These are phyloP conservation scores for Hirtodrosophila trivittata DNA, from an alignment of 2,888 invertebrate species.

Conservation along the genomic window DNA sequence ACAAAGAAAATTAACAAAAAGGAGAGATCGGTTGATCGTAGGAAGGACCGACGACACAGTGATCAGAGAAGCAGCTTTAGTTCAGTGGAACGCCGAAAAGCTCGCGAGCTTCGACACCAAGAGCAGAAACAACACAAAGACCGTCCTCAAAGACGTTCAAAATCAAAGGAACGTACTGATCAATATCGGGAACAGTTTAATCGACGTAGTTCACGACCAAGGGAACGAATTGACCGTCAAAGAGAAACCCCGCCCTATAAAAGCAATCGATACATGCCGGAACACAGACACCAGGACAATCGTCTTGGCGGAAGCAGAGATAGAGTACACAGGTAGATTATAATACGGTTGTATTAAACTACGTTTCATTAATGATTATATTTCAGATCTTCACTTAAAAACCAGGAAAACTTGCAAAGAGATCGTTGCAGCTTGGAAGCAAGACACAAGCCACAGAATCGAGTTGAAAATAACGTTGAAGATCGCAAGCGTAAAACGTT, in stretches of 20 bases:
- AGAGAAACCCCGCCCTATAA: slow-evolving; percentile 23
- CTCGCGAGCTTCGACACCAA: slow-evolving; percentile 70
- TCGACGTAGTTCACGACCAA: no score
- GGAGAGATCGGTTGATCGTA: neutral
- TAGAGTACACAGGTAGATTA: slow-evolving; percentile 41
- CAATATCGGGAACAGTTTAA: no score
- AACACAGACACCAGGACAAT: slow-evolving; percentile 20
- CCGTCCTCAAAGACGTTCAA: slow-evolving; percentile 26
- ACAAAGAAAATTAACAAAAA: neutral
- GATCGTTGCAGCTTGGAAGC: slow-evolving; percentile 1
- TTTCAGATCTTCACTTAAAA: slow-evolving; percentile 2
- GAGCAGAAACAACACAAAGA: slow-evolving; percentile 50
- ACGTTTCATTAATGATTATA: neutral
- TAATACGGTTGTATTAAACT: neutral
- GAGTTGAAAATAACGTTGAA: no score
- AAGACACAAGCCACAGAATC: slow-evolving; percentile 3
- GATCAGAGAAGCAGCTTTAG: slow-evolving; percentile 29
- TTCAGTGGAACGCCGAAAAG: slow-evolving; percentile 62
- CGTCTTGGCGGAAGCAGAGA: slow-evolving; percentile 27
- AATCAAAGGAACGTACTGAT: slow-evolving; percentile 10
- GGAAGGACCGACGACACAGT: slow-evolving; percentile 7
- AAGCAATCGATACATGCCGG: slow-evolving; percentile 28
- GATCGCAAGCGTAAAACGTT: slow-evolving; percentile 33
- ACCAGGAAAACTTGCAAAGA: slow-evolving; percentile 1
- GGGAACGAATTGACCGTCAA: slow-evolving; percentile 14